Evolutionary conservation across 2,888 invertebrate genomes (phyloP).

Genomic region (Perizoma flavofasciatum): DNA sequence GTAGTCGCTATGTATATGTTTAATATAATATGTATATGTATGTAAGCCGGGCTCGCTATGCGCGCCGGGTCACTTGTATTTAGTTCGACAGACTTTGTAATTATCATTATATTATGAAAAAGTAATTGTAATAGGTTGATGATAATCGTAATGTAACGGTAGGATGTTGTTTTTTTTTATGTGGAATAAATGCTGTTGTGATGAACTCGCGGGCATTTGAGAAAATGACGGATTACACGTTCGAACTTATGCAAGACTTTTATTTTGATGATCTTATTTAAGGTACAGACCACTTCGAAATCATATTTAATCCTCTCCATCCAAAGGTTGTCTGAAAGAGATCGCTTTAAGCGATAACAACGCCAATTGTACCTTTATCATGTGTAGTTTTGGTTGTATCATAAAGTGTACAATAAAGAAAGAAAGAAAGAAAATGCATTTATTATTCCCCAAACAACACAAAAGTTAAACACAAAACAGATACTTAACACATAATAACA

Average conservation of each 20-base stretch:
- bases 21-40: constrained; percentile 65
- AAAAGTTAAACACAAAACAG: too few relatives aligned
- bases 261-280: constrained; percentile 41
- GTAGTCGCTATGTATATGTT: constrained; percentile 57
- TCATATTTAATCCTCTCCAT: too few relatives aligned
- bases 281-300: too few relatives aligned
- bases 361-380: too few relatives aligned
- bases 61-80: constrained; percentile 74
- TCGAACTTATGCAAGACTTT: constrained; percentile 59
- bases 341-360: too few relatives aligned
- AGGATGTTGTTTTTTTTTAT: constrained; percentile 78
- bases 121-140: constrained; percentile 65
- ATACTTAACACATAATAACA: too few relatives aligned
- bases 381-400: too few relatives aligned
- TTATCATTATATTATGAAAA: constrained; percentile 70
- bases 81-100: constrained; percentile 81
- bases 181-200: constrained; percentile 75
- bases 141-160: constrained; percentile 66
- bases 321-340: too few relatives aligned
- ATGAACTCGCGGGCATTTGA: constrained; percentile 78
- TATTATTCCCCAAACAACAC: too few relatives aligned
- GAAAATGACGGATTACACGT: constrained; percentile 71
- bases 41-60: constrained; percentile 77
- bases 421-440: too few relatives aligned
- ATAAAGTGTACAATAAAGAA: too few relatives aligned